Evolutionary conservation across 1,140 invertebrate species (phyloP), one percentile per base, ranked within the genome.

Genomic region (Drosophila dunni): DNA sequence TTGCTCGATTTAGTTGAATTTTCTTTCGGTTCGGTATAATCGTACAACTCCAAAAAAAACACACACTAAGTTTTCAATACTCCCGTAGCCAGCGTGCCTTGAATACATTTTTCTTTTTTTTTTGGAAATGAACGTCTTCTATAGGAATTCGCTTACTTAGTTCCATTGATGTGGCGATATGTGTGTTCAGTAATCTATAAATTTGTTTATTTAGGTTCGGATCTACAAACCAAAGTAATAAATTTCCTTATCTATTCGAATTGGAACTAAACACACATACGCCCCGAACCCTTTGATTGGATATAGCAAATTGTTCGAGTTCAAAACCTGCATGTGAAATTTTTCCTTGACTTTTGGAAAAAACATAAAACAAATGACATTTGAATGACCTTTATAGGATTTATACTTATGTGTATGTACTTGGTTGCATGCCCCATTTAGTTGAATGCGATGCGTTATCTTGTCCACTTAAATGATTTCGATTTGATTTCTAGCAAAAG

Each of bases 381-480:
- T 42, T 53, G 53, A 48, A 76, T 46, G 38, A 61, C 36, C 66
- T 45, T 45, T 17, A n/a, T 64, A 81, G 81, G 78, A 65, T 20
- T 83, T 89, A 64, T 72, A 71, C 70, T 57, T 79, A 68, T 78
- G 65, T 69, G 60, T 78, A 62, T 86, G 80, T 66, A 75, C 79
- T 79, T 74, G 61, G 65, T 50, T 78, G 83, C 83, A 88, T 88
- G 83, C 78, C 56, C 74, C 67, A 75, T 79, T 29, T 88, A 89
- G 77, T 89, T 56, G 83, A 88, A 88, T 88, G 83, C 77, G 48
- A 74, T 78, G 77, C 76, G 80, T 88, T 88, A 72, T 63, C 65
- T 89, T 83, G 83, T 69, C 76, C 84, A 88, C 71, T 79, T 81
- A 74, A 84, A 79, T 63, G 17, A 62, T 68, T 73, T 68, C 15